Evolutionary conservation across 2,113 vertebrate genomes (phyloP).

Genomic region (Lagopus leucura): DNA sequence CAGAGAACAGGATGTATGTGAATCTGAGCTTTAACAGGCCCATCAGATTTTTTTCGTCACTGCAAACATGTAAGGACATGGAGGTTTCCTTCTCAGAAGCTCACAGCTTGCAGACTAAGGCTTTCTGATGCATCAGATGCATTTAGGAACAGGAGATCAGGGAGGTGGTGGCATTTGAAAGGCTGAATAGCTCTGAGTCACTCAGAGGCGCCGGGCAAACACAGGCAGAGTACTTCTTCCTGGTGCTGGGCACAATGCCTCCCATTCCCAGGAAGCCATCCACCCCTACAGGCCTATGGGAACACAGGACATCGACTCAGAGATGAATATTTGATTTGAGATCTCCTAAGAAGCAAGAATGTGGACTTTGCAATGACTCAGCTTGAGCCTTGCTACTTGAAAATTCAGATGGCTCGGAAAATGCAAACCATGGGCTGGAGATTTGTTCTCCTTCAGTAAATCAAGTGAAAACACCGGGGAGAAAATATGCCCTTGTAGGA

Average conservation of each 20-base stretch:
- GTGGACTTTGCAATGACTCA: conserved; percentile 32
- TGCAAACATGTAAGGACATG: not conserved
- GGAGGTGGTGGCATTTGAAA: not conserved
- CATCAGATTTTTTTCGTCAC: not conserved
- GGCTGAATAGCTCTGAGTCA: conserved; percentile 17
- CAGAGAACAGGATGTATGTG: accelerated
- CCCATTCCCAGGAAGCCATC: not conserved
- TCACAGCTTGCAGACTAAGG: not conserved
- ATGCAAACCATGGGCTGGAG: conserved; percentile 3
- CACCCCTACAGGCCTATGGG: not conserved
- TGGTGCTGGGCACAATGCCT: accelerated
- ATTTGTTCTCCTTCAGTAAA: conserved; percentile 40
- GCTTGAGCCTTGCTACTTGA: conserved; percentile 7
- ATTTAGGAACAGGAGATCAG: not conserved
- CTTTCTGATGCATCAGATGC: conserved; percentile 31
- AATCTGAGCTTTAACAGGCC: not conserved
- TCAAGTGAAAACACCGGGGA: conserved; percentile 1
- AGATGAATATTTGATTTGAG: conserved; percentile 35
- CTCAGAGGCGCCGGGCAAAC: not conserved
- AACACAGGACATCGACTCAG: not conserved
- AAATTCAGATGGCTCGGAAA: conserved; percentile 30
- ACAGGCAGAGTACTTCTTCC: not conserved
- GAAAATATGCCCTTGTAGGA: conserved; percentile 1
- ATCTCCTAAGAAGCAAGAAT: not conserved
- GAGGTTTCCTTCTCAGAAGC: not conserved